phyloP scores from a whole-genome alignment of 2,797 vertebrate genomes.

The Discoglossus pictus region DNA sequence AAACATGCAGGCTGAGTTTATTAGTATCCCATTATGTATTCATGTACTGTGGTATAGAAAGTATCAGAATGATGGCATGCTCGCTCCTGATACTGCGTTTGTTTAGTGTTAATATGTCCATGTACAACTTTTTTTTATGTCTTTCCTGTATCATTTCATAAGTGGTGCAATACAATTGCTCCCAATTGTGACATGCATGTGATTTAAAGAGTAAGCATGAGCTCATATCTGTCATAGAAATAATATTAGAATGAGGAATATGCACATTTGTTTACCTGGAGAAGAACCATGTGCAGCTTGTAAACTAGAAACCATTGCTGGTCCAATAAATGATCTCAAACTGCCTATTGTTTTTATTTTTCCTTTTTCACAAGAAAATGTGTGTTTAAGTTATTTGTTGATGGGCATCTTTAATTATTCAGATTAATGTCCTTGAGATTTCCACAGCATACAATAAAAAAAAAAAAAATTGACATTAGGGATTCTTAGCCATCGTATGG shows the following conservation, averaged over 20 bases:
- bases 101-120: background rate
- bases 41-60: background rate
- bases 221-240: constrained; percentile 9
- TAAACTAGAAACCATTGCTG: constrained; percentile 11
- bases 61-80: background rate
- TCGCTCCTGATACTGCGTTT: constrained; percentile 9
- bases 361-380: background rate
- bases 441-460: too few species aligned
- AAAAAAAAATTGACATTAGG: too few species aligned
- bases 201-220: constrained; percentile 24
- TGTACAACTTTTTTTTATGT: constrained; percentile 1
- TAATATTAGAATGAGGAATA: background rate
- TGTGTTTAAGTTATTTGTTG: background rate
- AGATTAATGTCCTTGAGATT: too few species aligned
- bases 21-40: too few species aligned
- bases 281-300: too few species aligned
- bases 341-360: background rate
- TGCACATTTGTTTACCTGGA: constrained; percentile 8
- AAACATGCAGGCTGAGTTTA: too few species aligned
- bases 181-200: constrained; percentile 36
- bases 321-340: constrained; percentile 39
- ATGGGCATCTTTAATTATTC: too few species aligned
- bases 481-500: too few species aligned
- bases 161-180: too few species aligned
- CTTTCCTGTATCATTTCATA: constrained; percentile 1